phyloP scores from a whole-genome alignment of 2,888 invertebrate species.

The Onthophagus sagittarius region DNA sequence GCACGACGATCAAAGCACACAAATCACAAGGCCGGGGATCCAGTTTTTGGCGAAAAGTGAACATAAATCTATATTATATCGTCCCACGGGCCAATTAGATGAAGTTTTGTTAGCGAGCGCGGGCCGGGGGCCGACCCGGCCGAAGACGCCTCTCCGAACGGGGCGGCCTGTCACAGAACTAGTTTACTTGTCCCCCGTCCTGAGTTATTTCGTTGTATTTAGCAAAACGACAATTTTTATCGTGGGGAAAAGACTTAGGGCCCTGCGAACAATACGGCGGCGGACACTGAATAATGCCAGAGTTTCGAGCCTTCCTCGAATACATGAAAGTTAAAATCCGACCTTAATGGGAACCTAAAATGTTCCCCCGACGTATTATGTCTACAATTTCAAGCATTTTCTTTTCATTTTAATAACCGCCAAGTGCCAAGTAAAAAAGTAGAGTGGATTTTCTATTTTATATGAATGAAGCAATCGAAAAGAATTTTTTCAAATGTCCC shows the following conservation, averaged over 20 bases:
- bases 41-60: conserved; percentile 44
- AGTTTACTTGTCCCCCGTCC: conserved; percentile 29
- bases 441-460: no score
- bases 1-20: conserved; percentile 27
- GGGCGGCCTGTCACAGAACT: conserved; percentile 32
- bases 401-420: no score
- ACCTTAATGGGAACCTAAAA: background rate
- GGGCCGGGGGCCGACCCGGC: conserved; percentile 28
- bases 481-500: background rate
- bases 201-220: conserved; percentile 22
- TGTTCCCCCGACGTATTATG: background rate
- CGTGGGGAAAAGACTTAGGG: conserved; percentile 14
- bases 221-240: conserved; percentile 12
- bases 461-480: background rate
- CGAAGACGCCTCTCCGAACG: background rate
- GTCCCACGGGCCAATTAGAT: conserved; percentile 46
- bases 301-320: conserved; percentile 8
- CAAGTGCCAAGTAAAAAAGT: no score
- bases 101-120: conserved; percentile 43
- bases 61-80: conserved; percentile 50
- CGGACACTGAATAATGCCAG: conserved; percentile 12
- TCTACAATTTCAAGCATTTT: no score
- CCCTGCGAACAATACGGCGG: conserved; percentile 11
- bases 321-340: conserved; percentile 10
- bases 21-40: conserved; percentile 42